phyloP scores from a whole-genome alignment of 2,113 vertebrate species.

The Felis catus region F.catus_Fca126_mat1.0 CM031421.1:80798501-80799000 shows the following conservation, averaged over 20 bases:
- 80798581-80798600: background rate
- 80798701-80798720: accelerated
- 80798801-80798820: background rate
- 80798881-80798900: background rate
- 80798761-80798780: background rate
- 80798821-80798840: background rate
- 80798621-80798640: background rate
- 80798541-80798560: background rate
- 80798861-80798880: background rate
- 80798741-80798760: background rate
- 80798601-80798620: background rate
- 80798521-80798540: background rate
- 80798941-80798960: background rate
- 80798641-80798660: background rate
- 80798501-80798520: background rate
- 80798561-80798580: background rate
- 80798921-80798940: background rate
- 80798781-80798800: background rate
- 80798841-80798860: background rate
- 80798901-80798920: background rate
- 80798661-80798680: background rate
- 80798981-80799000: background rate
- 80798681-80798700: background rate
- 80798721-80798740: background rate
- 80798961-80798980: background rate